Base-by-base conservation (phyloP, 2,888 invertebrate genomes). In the Hemicrepidius hirtus region DNA sequence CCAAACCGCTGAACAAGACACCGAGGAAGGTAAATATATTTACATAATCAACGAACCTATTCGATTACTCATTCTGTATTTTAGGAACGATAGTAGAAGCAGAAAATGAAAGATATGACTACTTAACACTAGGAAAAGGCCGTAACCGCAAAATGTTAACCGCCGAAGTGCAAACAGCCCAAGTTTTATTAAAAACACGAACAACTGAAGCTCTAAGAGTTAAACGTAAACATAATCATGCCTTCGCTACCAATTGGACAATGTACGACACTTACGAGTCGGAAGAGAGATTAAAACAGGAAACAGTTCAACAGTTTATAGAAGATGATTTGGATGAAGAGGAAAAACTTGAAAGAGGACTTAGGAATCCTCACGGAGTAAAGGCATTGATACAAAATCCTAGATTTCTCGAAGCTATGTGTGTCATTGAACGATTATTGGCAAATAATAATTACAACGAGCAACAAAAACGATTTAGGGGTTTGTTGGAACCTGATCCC, bases 171-270 rank as follows among this genome's bases (percentile, higher is more conserved):
- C 95, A 95, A 86, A 95, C 94, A 0, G 85, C 88, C 35, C 87
- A 87, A 49, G 84, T 87, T 28, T 86, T 93, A 5, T 87, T 87
- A 10, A 95, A 94, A 83, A 88, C 91, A 0, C 87, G 93, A 12
- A 89, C 90, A 69, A 92, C 93, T 0, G 88, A 91, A 16, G 88
- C 89, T 0, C 84, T 87, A 68, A 90, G 88, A 68, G 88, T 89
- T 0, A 85, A 87, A 66, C 90, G 89, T 59, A 88, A 85, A 64
- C 90, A 92, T 79, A 88, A 88, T 2, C 87, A 88, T 0, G 88
- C 91, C 0, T 93, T 92, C 81, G 94, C 93, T 0, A 94, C 94
- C 0, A 88, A 91, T 80, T 95, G 94, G 90, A 93, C 94, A 78
- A 93, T 95, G 91, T 91, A 91, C 79, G 95, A 95, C 80, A 92